Base-by-base conservation (phyloP, 2,113 vertebrate species). In the Alces alces region DNA sequence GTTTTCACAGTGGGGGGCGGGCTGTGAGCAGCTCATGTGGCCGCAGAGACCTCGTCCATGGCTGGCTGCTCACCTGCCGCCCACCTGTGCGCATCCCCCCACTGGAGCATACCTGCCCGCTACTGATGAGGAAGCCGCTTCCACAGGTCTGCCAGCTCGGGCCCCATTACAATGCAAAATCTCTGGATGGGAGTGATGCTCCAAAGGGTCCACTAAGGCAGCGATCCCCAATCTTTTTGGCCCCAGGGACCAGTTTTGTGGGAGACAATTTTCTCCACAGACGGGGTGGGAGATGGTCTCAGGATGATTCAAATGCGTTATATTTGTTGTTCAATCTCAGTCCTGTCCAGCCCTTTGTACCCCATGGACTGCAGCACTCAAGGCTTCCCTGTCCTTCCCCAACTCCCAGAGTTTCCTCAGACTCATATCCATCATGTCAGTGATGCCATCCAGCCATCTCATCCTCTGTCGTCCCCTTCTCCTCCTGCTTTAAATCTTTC, bases 121-220 rank as follows among this genome's bases (percentile, higher is more conserved):
- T 27, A 3, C 19, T 36, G 39, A 25, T 28, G n/a, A 25, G 57
- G 27, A 47, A 47, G 36, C n/a, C 0, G 0, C 78, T 76, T n/a
- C 70, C 70, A 43, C 39, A 15, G 7, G 10, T 52, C 28, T 33
- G 13, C 30, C 43, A 30, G 15, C 43, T 19, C 25, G 12, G 27
- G 45, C 7, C 6, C 27, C 23, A 1, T 36, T 14, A 25, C 50
- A 50, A 1, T 19, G 10, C 9, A 33, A 6, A 80, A 19, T n/a
- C 28, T 12, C 10, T 33, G 47, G 78, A 13, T 52, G 47, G 30
- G 47, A 80, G 30, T 80, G 78, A 33, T 52, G 47, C 17, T 52
- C 47, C 47, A 80, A 80, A 52, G 30, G 47, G 78, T 21, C 70
- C 39, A 25, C 6, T 27, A 43, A 76, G 23, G 39, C 39, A 43